Conservation (phyloP, 2,888 invertebrate genomes). For the Agrochola lychnidis region DNA sequence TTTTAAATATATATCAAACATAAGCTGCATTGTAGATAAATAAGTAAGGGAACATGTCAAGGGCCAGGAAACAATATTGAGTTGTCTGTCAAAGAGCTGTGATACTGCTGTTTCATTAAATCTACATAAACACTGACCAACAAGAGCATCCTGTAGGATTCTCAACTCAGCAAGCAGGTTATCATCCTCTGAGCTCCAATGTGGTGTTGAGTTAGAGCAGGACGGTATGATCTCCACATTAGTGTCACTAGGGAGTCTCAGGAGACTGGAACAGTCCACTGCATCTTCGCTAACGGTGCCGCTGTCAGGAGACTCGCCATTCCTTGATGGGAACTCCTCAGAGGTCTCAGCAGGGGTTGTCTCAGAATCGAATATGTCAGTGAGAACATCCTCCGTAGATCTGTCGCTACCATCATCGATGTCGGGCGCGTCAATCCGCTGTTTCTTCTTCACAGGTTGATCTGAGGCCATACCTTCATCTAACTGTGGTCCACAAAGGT, state of each 20-base stretch:
- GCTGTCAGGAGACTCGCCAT: conserved; percentile 88
- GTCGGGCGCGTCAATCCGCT: conserved; percentile 92
- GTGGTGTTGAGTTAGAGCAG: conserved; percentile 80
- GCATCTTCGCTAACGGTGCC: conserved; percentile 89
- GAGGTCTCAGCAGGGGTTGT: conserved; percentile 84
- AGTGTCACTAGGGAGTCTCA: conserved; percentile 81
- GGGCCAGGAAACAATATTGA: conserved; percentile 88
- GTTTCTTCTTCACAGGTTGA: conserved; percentile 96
- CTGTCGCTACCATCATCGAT: conserved; percentile 90
- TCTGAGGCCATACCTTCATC: conserved; percentile 93
- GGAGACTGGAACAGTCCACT: conserved; percentile 86
- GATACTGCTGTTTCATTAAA: conserved; percentile 93
- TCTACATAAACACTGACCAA: conserved; percentile 95
- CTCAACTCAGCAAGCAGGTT: conserved; percentile 89
- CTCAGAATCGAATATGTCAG: conserved; percentile 85
- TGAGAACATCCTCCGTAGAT: conserved; percentile 88
- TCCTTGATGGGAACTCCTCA: conserved; percentile 83
- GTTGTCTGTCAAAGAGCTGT: conserved; percentile 93
- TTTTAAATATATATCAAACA: conserved; percentile 96
- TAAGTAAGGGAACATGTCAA: conserved; percentile 92
- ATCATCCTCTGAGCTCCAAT: conserved; percentile 84
- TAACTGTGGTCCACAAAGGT: conserved; percentile 88
- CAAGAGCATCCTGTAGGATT: conserved; percentile 92
- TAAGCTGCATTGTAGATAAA: conserved; percentile 95
- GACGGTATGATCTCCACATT: conserved; percentile 84